Percentiles rank a stretch among this genome's conserved stretches.
Conservation (phyloP, 1,140 invertebrate species). For the Drosophila gunungcola region DNA sequence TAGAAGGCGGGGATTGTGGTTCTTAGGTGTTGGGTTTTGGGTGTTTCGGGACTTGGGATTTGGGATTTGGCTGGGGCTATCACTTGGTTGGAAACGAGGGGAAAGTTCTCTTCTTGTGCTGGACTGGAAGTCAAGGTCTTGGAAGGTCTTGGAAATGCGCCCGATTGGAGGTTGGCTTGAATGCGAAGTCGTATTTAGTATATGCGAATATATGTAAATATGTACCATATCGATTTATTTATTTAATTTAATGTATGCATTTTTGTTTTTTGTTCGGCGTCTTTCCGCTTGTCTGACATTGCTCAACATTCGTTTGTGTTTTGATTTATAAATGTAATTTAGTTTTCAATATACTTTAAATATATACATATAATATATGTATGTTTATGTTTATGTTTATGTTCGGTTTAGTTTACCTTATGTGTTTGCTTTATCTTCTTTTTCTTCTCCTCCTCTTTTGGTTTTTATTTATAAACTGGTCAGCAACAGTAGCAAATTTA, state of each 20-base stretch:
- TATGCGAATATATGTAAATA: slow-evolving; percentile 62
- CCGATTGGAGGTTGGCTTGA: slow-evolving; percentile 37
- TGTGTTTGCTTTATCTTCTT: slow-evolving; percentile 54
- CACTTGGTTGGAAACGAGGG: slow-evolving; percentile 1
- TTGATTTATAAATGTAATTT: slow-evolving; percentile 80
- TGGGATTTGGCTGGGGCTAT: slow-evolving; percentile 11
- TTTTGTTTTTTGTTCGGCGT: slow-evolving; percentile 31
- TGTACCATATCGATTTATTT: slow-evolving; percentile 66
- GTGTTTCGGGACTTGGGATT: not conserved
- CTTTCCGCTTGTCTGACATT: slow-evolving; percentile 32
- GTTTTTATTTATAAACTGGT: slow-evolving; percentile 83
- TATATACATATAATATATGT: slow-evolving; percentile 84
- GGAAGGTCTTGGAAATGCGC: slow-evolving; percentile 20
- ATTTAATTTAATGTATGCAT: slow-evolving; percentile 59
- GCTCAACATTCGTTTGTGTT: slow-evolving; percentile 54
- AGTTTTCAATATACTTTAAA: slow-evolving; percentile 77
- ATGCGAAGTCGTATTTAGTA: slow-evolving; percentile 42
- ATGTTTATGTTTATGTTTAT: slow-evolving; percentile 66
- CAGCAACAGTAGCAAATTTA: slow-evolving; percentile 85
- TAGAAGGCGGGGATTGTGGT: slow-evolving; percentile 3
- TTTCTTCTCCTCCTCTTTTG: slow-evolving; percentile 35
- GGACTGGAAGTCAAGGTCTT: slow-evolving; percentile 46
- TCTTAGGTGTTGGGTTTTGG: not conserved
- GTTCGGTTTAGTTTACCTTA: slow-evolving; percentile 69
- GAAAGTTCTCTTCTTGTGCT: slow-evolving; percentile 18